Percentiles rank a stretch among this genome's conserved stretches.
phyloP scores from a whole-genome alignment of 2,888 invertebrate species.

The Ptychoptera albimana region DNA sequence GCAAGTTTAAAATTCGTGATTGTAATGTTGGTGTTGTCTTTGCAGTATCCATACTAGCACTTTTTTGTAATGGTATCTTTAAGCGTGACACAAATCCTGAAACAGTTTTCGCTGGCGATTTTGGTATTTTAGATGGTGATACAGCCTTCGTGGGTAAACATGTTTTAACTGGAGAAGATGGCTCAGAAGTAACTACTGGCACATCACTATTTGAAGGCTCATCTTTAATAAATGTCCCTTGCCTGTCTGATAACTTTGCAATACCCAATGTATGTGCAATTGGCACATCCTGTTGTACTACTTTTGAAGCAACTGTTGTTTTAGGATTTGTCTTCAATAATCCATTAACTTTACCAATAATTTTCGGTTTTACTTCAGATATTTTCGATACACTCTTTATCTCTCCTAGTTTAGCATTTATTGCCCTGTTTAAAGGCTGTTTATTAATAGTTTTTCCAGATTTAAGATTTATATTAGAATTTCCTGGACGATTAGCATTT shows the following conservation, averaged over 20 bases:
- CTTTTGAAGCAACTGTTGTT: slow-evolving; percentile 20
- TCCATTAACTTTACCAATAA: slow-evolving; percentile 6
- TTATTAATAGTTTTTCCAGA: slow-evolving; percentile 7
- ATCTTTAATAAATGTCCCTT: slow-evolving; percentile 87
- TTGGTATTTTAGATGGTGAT: slow-evolving; percentile 5
- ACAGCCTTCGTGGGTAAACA: slow-evolving; percentile 16
- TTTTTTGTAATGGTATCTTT: slow-evolving; percentile 29
- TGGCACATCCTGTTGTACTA: slow-evolving; percentile 28
- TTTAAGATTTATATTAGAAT: slow-evolving; percentile 2
- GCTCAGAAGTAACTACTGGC: slow-evolving; percentile 21
- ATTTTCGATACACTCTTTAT: slow-evolving; percentile 3
- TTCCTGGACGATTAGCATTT: slow-evolving; percentile 7
- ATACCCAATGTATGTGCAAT: slow-evolving; percentile 1
- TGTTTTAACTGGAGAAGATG: slow-evolving; percentile 17
- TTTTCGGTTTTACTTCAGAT: background rate
- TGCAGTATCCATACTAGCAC: slow-evolving; percentile 6
- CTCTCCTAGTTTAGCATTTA: slow-evolving; percentile 5
- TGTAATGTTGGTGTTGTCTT: slow-evolving; percentile 25
- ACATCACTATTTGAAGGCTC: slow-evolving; percentile 35
- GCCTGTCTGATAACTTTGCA: slow-evolving; percentile 47
- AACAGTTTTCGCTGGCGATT: slow-evolving; percentile 9
- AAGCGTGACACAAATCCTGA: slow-evolving; percentile 16
- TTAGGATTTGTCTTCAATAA: slow-evolving; percentile 23
- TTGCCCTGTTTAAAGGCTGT: slow-evolving; percentile 8
- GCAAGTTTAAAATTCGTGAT: slow-evolving; percentile 16